phyloP scores from a whole-genome alignment of 2,888 invertebrate species.

The Tenthredo mesomela region DNA sequence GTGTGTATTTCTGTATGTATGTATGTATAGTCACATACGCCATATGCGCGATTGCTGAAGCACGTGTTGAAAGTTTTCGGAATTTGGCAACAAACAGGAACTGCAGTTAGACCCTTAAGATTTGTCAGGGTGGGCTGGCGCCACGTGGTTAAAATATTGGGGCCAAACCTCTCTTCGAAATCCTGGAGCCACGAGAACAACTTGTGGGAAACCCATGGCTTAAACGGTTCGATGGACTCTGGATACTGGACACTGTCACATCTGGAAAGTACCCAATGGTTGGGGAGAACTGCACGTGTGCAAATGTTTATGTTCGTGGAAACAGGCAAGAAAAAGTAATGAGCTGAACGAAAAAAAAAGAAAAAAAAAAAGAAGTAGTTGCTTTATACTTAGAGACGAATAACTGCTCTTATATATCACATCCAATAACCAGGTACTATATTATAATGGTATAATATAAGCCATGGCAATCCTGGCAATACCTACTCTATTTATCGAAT shows the following conservation, averaged over 20 bases:
- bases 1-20: too few species aligned
- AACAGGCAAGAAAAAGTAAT: neutral
- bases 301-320: constrained; percentile 36
- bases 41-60: constrained; percentile 1
- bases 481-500: constrained; percentile 8
- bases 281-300: constrained; percentile 32
- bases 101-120: constrained; percentile 31
- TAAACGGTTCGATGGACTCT: constrained; percentile 31
- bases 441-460: neutral
- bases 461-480: neutral
- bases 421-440: neutral
- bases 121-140: constrained; percentile 50
- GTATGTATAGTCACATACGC: neutral
- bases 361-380: neutral
- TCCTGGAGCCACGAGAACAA: neutral
- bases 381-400: neutral
- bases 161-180: constrained; percentile 15
- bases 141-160: constrained; percentile 48
- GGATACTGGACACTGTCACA: constrained; percentile 36
- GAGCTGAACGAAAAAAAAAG: neutral
- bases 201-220: constrained; percentile 37
- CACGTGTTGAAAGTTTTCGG: constrained; percentile 49
- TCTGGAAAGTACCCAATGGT: constrained; percentile 17
- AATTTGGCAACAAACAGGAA: constrained; percentile 52
- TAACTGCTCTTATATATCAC: neutral